These are phyloP conservation scores for Novumbra hubbsi DNA, from an alignment of 2,797 vertebrate species.

Conservation along the genomic window DNA sequence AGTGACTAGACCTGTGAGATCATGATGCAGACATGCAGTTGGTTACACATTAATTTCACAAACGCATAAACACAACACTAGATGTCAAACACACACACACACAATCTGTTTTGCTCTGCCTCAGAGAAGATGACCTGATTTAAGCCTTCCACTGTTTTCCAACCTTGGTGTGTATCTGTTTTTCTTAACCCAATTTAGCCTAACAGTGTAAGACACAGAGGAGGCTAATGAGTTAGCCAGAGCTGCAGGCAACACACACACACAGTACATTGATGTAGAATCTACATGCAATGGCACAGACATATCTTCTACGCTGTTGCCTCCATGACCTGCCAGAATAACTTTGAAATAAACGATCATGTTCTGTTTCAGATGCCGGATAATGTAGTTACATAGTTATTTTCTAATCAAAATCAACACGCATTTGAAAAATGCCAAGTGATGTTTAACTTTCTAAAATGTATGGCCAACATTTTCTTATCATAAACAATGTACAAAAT, in stretches of 20 bases:
- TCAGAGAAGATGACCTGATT: conserved; percentile 66
- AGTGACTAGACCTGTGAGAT: too few relatives aligned
- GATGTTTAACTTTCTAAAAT: not conserved
- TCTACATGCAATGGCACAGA: not conserved
- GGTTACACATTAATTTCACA: too few relatives aligned
- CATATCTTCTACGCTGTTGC: not conserved
- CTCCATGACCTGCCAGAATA: not conserved
- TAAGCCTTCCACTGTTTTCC: conserved; percentile 59
- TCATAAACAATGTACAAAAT: not conserved
- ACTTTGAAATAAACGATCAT: not conserved
- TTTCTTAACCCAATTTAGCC: conserved; percentile 67
- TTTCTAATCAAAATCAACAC: not conserved
- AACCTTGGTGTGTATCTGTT: conserved; percentile 59
- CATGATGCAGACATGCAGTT: too few relatives aligned
- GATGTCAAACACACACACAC: not conserved
- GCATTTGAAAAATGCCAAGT: not conserved
- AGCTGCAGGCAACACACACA: conserved; percentile 47
- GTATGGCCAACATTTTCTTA: not conserved
- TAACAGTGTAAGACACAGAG: conserved; percentile 50
- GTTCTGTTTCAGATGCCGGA: not conserved
- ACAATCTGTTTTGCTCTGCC: conserved; percentile 35
- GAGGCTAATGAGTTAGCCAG: conserved; percentile 55
- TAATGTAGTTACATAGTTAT: not conserved
- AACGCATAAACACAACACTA: too few relatives aligned
- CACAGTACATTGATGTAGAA: not conserved